These are phyloP conservation scores for Andrena praecox DNA, from an alignment of 2,888 invertebrate species.

Conservation along the genomic window DNA sequence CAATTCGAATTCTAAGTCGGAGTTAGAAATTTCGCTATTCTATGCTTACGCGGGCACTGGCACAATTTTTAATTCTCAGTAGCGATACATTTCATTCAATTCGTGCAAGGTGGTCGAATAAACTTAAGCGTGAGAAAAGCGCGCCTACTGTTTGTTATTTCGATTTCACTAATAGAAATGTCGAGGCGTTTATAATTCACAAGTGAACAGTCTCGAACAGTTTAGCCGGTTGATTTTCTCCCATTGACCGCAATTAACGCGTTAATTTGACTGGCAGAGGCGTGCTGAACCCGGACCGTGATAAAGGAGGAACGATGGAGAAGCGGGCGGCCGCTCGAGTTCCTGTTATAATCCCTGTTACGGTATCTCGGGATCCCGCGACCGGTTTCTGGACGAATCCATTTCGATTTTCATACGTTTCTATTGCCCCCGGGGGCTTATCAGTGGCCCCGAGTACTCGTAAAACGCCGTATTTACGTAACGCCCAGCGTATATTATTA, in stretches of 20 bases:
- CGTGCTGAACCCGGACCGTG: conserved; percentile 48
- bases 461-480: conserved; percentile 59
- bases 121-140: too few species aligned
- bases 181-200: conserved; percentile 13
- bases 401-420: conserved; percentile 63
- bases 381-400: conserved; percentile 52
- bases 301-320: conserved; percentile 60
- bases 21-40: background rate
- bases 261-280: conserved; percentile 61
- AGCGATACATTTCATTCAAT: too few species aligned
- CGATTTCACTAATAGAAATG: conserved; percentile 13
- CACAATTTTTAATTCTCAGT: too few species aligned
- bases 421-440: conserved; percentile 50
- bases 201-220: conserved; percentile 26
- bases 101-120: too few species aligned
- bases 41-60: too few species aligned
- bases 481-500: conserved; percentile 58
- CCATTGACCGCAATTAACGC: conserved; percentile 55
- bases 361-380: conserved; percentile 46
- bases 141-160: background rate
- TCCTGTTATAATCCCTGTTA: conserved; percentile 58
- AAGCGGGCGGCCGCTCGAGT: conserved; percentile 38
- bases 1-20: background rate
- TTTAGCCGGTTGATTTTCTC: conserved; percentile 43
- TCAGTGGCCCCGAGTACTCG: conserved; percentile 45